Percentiles rank a stretch among this genome's conserved stretches.
These are phyloP conservation scores for Nannobrachium achirus DNA, from an alignment of 2,113 vertebrate species.

Conservation along the genomic window DNA sequence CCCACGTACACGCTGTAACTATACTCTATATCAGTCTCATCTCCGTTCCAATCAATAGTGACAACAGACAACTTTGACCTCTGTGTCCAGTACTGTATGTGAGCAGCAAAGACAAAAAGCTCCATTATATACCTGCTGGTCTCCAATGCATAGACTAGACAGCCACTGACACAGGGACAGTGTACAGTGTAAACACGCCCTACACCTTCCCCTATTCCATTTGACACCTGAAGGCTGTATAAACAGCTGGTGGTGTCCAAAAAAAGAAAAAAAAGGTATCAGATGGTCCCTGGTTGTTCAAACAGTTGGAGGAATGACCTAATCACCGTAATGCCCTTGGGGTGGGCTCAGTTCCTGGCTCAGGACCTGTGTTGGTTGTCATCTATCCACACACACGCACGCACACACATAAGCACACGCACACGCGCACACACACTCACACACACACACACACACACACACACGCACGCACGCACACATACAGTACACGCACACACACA, in stretches of 20 bases:
- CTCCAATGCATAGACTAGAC: conserved; percentile 15
- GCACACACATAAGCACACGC: background rate
- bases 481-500: background rate
- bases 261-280: no score
- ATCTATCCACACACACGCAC: background rate
- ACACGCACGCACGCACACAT: background rate
- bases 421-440: background rate
- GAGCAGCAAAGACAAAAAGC: conserved; percentile 19
- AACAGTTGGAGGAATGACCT: no score
- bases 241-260: background rate
- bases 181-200: background rate
- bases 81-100: background rate
- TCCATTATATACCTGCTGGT: conserved; percentile 11
- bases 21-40: conserved; percentile 38
- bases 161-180: conserved; percentile 15
- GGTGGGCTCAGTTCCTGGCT: no score
- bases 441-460: conserved; percentile 1
- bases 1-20: no score
- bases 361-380: no score
- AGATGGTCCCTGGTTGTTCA: no score
- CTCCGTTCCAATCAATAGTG: conserved; percentile 47
- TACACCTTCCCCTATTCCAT: background rate
- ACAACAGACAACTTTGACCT: conserved; percentile 25
- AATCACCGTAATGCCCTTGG: no score
- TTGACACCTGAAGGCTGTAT: background rate